phyloP scores from a whole-genome alignment of 2,888 invertebrate species.

The Lamellibrachia satsuma region DNA sequence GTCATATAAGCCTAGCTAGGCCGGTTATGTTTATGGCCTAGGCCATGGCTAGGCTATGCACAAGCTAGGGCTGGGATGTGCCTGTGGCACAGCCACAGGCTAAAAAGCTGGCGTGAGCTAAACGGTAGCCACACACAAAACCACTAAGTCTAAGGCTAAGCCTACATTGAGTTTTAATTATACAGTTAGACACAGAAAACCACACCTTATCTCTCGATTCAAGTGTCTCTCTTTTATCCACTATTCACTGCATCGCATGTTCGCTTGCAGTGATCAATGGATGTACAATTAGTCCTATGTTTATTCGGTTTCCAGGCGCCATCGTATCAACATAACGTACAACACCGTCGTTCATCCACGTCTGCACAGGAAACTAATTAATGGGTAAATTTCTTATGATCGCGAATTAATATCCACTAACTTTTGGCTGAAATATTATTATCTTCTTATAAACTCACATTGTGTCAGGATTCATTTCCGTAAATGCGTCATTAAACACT shows the following conservation, averaged over 20 bases:
- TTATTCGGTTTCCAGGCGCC: background rate
- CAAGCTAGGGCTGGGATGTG: too few species aligned
- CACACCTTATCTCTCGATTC: slow-evolving; percentile 8
- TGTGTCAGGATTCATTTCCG: background rate
- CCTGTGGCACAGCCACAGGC: too few species aligned
- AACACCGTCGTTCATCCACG: background rate
- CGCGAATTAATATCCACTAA: background rate
- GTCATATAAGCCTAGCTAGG: too few species aligned
- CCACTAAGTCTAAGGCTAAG: too few species aligned
- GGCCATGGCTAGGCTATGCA: too few species aligned
- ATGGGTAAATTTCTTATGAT: background rate
- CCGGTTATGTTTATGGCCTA: too few species aligned
- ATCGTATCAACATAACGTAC: background rate
- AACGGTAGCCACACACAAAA: too few species aligned
- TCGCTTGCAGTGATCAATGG: background rate
- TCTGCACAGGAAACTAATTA: background rate
- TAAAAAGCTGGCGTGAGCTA: too few species aligned
- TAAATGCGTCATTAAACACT: background rate
- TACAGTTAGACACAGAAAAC: background rate
- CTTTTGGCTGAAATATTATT: background rate
- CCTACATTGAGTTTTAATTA: background rate
- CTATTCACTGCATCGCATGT: background rate
- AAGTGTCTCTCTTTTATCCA: background rate
- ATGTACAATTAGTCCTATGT: background rate
- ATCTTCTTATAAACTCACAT: background rate